Percentiles rank a stretch among this genome's conserved stretches.
phyloP scores from a whole-genome alignment of 2,797 vertebrate genomes.

The Siniperca scherzeri region DNA sequence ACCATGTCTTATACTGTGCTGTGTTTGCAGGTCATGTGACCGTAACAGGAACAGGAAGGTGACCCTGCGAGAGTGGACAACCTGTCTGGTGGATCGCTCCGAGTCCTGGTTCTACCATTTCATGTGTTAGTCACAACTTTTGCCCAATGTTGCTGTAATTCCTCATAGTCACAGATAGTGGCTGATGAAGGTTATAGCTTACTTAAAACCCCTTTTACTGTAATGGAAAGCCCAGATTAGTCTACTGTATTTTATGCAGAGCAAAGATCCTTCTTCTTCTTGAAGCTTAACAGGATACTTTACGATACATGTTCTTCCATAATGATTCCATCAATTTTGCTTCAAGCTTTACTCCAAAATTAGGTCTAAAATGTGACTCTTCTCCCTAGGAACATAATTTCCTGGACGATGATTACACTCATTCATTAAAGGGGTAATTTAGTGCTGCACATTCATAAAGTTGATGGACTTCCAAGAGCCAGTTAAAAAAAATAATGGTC shows the following conservation, averaged over 20 bases:
- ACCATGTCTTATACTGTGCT: slow-evolving; percentile 34
- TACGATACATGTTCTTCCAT: background rate
- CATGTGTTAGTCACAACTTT: slow-evolving; percentile 77
- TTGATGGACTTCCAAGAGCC: background rate
- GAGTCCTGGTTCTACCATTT: slow-evolving; percentile 82
- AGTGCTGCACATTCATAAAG: background rate
- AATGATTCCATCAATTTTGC: background rate
- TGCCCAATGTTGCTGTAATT: background rate
- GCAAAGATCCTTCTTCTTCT: background rate
- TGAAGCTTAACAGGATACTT: background rate
- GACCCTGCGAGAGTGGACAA: slow-evolving; percentile 84
- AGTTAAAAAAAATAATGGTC: background rate
- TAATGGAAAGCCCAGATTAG: background rate
- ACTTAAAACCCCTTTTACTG: background rate
- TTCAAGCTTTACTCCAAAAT: background rate
- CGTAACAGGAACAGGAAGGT: slow-evolving; percentile 84
- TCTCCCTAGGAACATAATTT: background rate
- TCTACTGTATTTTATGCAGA: background rate
- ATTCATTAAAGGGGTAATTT: background rate
- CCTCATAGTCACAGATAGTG: background rate
- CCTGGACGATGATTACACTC: background rate
- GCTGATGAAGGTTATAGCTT: background rate
- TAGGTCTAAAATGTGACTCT: background rate
- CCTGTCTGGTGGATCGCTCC: slow-evolving; percentile 81
- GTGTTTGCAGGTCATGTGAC: slow-evolving; percentile 83